Percentiles rank a stretch among this genome's conserved stretches.
Conservation (phyloP, 1,140 invertebrate species). For the Diachasma alloeum region DNA sequence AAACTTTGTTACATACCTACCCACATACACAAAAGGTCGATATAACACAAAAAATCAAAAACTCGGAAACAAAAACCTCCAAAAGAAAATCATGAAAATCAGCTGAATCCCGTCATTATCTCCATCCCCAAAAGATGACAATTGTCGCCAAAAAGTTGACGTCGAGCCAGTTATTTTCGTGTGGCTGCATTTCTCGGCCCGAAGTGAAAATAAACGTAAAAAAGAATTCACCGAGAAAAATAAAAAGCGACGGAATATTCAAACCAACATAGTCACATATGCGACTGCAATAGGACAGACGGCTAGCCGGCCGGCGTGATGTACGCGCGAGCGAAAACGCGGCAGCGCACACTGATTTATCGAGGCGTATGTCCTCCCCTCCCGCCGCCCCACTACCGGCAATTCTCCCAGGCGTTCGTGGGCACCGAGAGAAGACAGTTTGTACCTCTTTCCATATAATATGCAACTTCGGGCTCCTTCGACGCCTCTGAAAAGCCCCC, state of each 20-base stretch:
- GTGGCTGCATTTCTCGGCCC: constrained; percentile 42
- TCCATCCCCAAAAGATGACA: not conserved
- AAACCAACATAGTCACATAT: not conserved
- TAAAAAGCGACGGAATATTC: not conserved
- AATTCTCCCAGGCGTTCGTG: constrained; percentile 9
- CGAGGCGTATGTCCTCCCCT: constrained; percentile 27
- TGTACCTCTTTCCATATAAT: not conserved
- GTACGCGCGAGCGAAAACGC: constrained; percentile 30
- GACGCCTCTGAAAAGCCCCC: not conserved
- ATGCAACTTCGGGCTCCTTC: constrained; percentile 1
- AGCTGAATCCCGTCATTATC: not conserved
- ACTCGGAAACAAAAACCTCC: no score
- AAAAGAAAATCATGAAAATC: not conserved
- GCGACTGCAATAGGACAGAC: constrained; percentile 33
- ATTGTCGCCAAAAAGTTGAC: not conserved
- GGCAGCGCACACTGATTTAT: constrained; percentile 45
- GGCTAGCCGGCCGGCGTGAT: constrained; percentile 30
- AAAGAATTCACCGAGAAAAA: not conserved
- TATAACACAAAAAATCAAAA: no score
- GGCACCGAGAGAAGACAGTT: not conserved
- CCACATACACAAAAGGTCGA: no score
- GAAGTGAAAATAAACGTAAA: not conserved
- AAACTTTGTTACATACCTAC: no score
- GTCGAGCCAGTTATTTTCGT: constrained; percentile 42
- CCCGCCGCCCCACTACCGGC: not conserved